Evolutionary conservation across 37 sponge, comb jelly and placozoan species (phyloP), one percentile per base, ranked within the genome.

Genomic region (Eunapius fragilis): DNA sequence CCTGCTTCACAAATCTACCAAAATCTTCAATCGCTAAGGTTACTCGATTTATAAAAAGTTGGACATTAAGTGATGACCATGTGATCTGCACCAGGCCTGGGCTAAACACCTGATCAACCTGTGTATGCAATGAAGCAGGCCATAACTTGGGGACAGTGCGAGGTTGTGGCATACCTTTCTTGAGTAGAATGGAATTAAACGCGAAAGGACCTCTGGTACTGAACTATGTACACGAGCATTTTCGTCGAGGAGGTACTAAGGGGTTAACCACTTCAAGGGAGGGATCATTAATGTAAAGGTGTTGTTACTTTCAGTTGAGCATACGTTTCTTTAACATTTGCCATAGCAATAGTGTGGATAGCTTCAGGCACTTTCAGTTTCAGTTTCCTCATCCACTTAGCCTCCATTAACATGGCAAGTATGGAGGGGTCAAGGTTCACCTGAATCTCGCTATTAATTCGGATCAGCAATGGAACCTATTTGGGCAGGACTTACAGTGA

Each of bases 61-160:
- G 82, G 0, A 98, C 48, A 75, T 94, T 97, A 26, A 98, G 83
- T 31, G 96, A 95, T 10, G 94, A 79, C 99, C 99, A 98, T 50
- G 96, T 98, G 34, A 98, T 67, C 36, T 89, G 87, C n/a, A 82
- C 83, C 45, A 97, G 77, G 0, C 99, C 99, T 30, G 93, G 74
- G 26, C 82, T 78, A 38, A 98, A 50, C 34, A 86, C 86, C 17
- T 73, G 75, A 31, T 98, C 99, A 4, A 98, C 86, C 80, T 87
- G 31, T 37, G 77, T 2, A 50, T 22, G 72, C 2, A 72, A 67
- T 6, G n/a, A n/a, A n/a, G n/a, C n/a, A 32, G n/a, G n/a, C n/a
- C n/a, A n/a, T n/a, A n/a, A n/a, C n/a, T n/a, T n/a, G n/a, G n/a
- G 17, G 25, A 31, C 36, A 50, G 0, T 3, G 68, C 25, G 2